Conservation (phyloP, 1,140 invertebrate genomes). For the Mizuhopecten yessoensis region DNA sequence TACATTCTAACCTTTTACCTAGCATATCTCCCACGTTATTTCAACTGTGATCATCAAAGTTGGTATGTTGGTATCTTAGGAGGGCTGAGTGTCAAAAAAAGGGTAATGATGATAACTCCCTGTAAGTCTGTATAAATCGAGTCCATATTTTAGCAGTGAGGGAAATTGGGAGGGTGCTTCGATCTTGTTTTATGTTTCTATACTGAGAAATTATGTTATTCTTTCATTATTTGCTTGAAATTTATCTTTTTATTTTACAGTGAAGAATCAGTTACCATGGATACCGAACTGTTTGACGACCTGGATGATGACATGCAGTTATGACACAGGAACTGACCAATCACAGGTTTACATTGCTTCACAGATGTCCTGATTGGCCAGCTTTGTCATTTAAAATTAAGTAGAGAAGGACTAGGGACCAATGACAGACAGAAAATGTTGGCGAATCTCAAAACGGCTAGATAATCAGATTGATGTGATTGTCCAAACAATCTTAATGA, state of each 20-base stretch:
- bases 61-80: too few relatives aligned
- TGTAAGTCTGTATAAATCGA: too few relatives aligned
- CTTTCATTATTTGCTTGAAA: background rate
- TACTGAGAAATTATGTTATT: too few relatives aligned
- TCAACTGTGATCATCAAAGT: too few relatives aligned
- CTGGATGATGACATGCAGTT: constrained; percentile 7
- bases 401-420: background rate
- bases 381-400: background rate
- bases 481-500: background rate
- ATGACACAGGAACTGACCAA: background rate
- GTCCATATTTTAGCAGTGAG: too few relatives aligned
- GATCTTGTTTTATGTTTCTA: too few relatives aligned
- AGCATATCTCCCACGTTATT: too few relatives aligned
- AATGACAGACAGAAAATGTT: background rate
- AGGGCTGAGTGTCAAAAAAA: too few relatives aligned
- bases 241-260: background rate
- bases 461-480: background rate
- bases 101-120: too few relatives aligned
- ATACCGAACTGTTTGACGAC: background rate
- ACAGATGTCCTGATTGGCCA: background rate
- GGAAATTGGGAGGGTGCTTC: too few relatives aligned
- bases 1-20: too few relatives aligned
- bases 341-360: background rate
- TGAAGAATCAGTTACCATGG: background rate
- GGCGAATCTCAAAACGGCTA: background rate